Evolutionary conservation across 2,888 invertebrate genomes (phyloP).

Genomic region (Diaphora mendica): DNA sequence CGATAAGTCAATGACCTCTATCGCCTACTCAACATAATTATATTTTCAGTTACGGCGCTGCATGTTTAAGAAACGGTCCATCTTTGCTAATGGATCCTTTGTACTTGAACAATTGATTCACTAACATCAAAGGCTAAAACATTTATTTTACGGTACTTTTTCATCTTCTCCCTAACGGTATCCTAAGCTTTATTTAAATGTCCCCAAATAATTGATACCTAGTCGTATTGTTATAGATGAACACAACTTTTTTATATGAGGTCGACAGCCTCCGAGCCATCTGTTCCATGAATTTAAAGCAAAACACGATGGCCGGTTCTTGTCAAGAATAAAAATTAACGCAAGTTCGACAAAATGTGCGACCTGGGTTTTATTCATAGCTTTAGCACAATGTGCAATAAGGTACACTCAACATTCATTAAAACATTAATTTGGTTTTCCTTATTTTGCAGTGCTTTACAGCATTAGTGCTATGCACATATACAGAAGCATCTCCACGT

Average conservation of each 20-base stretch:
- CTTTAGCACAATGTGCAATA: not conserved
- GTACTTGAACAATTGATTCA: slow-evolving; percentile 52
- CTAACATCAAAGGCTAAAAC: slow-evolving; percentile 42
- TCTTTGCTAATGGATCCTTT: slow-evolving; percentile 59
- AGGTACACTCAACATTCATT: not conserved
- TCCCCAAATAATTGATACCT: slow-evolving; percentile 71
- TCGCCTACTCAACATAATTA: slow-evolving; percentile 63
- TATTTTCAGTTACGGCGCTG: slow-evolving; percentile 61
- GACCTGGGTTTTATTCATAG: slow-evolving; percentile 5
- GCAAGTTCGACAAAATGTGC: slow-evolving; percentile 22
- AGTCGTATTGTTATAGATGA: slow-evolving; percentile 70
- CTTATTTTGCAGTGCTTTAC: slow-evolving; percentile 64
- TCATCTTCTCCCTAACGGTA: slow-evolving; percentile 62
- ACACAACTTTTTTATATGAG: slow-evolving; percentile 67
- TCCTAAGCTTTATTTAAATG: slow-evolving; percentile 61
- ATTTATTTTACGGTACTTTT: slow-evolving; percentile 58
- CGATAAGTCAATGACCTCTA: slow-evolving; percentile 77
- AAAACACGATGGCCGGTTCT: slow-evolving; percentile 65
- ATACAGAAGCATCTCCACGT: slow-evolving; percentile 69
- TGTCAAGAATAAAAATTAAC: slow-evolving; percentile 48
- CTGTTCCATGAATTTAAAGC: slow-evolving; percentile 71
- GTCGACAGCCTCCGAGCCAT: slow-evolving; percentile 71
- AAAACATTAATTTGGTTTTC: not conserved
- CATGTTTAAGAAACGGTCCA: slow-evolving; percentile 54
- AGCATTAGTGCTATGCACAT: slow-evolving; percentile 62